Evolutionary conservation across 2,888 invertebrate genomes (phyloP).

Genomic region (Stenodema calcarata): DNA sequence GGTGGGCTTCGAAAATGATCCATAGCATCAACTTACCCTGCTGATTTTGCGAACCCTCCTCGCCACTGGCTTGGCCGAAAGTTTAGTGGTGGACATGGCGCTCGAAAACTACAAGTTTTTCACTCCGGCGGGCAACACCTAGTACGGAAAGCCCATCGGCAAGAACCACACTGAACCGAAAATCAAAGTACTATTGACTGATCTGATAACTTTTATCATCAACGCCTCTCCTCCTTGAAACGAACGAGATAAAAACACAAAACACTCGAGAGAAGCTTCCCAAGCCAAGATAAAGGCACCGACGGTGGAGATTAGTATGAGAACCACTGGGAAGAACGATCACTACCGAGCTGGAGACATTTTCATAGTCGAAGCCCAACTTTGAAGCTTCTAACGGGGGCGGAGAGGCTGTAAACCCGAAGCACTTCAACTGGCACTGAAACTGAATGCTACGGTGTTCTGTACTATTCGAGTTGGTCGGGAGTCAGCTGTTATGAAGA

Average conservation of each 20-base stretch:
- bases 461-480: neutral
- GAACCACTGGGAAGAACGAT: neutral
- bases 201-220: constrained; percentile 17
- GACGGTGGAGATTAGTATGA: neutral
- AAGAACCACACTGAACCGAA: constrained; percentile 35
- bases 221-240: constrained; percentile 23
- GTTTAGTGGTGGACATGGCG: constrained; percentile 52
- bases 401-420: neutral
- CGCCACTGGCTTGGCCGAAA: constrained; percentile 49
- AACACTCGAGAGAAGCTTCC: constrained; percentile 7
- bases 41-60: constrained; percentile 53
- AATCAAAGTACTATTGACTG: constrained; percentile 50
- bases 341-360: constrained; percentile 31
- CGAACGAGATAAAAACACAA: constrained; percentile 17
- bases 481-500: constrained; percentile 27
- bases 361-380: neutral
- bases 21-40: constrained; percentile 49
- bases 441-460: neutral
- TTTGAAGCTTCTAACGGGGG: neutral
- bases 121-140: neutral
- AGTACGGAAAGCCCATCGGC: constrained; percentile 42
- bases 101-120: neutral
- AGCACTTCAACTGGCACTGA: constrained; percentile 8
- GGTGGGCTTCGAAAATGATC: neutral
- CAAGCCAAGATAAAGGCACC: neutral